Conservation (phyloP, 2,797 vertebrate genomes). For the Smutsia gigantea region DNA sequence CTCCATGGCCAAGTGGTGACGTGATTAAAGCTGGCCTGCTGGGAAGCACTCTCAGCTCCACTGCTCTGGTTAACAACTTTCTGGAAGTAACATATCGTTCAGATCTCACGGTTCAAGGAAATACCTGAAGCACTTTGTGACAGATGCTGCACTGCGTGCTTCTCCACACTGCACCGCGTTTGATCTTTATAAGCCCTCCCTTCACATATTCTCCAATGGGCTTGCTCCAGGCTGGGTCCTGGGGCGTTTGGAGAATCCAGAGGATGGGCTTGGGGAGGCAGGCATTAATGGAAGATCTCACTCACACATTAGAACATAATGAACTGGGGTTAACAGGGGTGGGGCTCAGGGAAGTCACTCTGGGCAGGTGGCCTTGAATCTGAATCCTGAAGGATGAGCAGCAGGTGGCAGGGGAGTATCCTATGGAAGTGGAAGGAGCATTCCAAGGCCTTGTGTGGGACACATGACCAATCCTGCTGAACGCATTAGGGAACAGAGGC, state of each 20-base stretch:
- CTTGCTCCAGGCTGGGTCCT: background rate
- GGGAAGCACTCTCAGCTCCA: background rate
- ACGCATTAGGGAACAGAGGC: background rate
- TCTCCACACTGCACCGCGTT: background rate
- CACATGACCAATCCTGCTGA: background rate
- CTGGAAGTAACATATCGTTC: background rate
- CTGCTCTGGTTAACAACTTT: slow-evolving; percentile 49
- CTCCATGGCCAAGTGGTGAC: background rate
- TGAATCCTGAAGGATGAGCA: background rate
- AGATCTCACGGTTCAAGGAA: background rate
- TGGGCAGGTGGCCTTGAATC: background rate
- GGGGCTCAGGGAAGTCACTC: background rate
- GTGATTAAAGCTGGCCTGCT: background rate
- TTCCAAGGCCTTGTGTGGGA: background rate
- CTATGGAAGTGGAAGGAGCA: background rate
- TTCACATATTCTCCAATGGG: background rate
- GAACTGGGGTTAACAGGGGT: background rate
- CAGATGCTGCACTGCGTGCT: background rate
- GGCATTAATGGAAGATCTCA: background rate
- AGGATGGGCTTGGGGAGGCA: background rate
- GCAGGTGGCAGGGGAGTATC: background rate
- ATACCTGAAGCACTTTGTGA: background rate
- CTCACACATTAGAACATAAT: background rate
- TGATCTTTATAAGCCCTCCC: background rate
- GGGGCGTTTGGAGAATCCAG: background rate